Base-by-base conservation (phyloP, 2,888 invertebrate genomes). In the Bugulina stolonifera region DNA sequence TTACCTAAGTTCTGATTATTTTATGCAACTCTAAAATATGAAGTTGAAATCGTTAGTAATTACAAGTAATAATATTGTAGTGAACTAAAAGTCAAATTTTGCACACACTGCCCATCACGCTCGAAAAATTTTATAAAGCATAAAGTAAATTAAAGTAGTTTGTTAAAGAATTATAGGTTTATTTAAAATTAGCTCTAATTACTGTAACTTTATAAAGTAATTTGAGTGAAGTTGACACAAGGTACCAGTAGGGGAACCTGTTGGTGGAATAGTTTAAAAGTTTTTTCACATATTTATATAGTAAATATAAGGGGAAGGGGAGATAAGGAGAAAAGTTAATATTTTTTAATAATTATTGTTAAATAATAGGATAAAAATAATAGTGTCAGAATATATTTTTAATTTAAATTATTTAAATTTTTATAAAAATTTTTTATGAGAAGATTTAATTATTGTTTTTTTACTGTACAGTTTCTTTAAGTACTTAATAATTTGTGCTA, bases 91-190 rank as follows among this genome's bases (percentile, higher is more conserved):
- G 14, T 18, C 3, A 18, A 55, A 23, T 55, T 55, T 55, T 55
- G 55, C 55, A 55, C 55, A 55, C 55, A 55, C 55, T 23, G 55
- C 55, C 55, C 55, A 55, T 55, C 55, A 55, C 55, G n/a, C 23
- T 23, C 55, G 55, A 23, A 55, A 23, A 5, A 23, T 25, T 55
- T 18, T 25, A n/a, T n/a, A n/a, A n/a, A n/a, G n/a, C n/a, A n/a
- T n/a, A n/a, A n/a, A n/a, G n/a, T n/a, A n/a, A n/a, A n/a, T n/a
- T n/a, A n/a, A n/a, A n/a, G n/a, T 55, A 55, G 22, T 18, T 55
- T 55, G 5, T 18, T 23, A 55, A 55, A 55, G 55, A 55, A 3
- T 5, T 5, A 18, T 55, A 23, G 3, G 3, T 18, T 55, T 55
- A 18, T 55, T 55, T 23, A 52, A 52, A 52, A 52, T 14, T 22